phyloP scores from a whole-genome alignment of 2,888 invertebrate species.

The Galerucella pusilla region DNA sequence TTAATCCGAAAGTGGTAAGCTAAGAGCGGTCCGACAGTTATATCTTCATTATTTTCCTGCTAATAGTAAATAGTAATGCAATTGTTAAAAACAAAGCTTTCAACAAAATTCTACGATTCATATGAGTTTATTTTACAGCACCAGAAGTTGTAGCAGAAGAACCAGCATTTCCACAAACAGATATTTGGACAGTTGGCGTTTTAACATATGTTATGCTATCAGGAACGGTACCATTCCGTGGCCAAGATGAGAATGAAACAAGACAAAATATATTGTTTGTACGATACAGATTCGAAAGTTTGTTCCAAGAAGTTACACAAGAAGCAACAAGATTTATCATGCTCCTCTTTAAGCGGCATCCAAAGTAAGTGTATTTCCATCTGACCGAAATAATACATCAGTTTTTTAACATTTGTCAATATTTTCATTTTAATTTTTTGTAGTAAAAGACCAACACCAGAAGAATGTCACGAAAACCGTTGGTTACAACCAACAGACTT shows the following conservation, averaged over 20 bases:
- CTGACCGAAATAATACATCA: too few relatives aligned
- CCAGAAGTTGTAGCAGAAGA: slow-evolving; percentile 92
- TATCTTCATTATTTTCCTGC: background rate
- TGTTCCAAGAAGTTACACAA: slow-evolving; percentile 94
- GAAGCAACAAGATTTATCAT: slow-evolving; percentile 94
- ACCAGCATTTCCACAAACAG: slow-evolving; percentile 88
- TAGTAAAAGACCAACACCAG: slow-evolving; percentile 92
- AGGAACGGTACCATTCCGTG: slow-evolving; percentile 92
- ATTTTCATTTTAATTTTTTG: slow-evolving; percentile 55
- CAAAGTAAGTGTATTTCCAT: slow-evolving; percentile 72
- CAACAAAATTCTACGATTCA: background rate
- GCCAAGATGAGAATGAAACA: slow-evolving; percentile 84
- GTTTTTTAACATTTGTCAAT: too few relatives aligned
- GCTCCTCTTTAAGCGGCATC: slow-evolving; percentile 93
- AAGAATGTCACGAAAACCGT: slow-evolving; percentile 95
- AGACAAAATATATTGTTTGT: slow-evolving; percentile 93
- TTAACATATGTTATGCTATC: slow-evolving; percentile 92
- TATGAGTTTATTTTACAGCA: slow-evolving; percentile 66
- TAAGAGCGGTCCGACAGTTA: background rate
- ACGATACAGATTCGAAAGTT: slow-evolving; percentile 91
- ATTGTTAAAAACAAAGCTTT: background rate
- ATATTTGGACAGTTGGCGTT: slow-evolving; percentile 96
- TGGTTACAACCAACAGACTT: slow-evolving; percentile 94
- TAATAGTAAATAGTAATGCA: too few relatives aligned
- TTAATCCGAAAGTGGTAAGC: too few relatives aligned